A percentile compares a stretch with the other conserved stretches of the same genome.
Evolutionary conservation across 2,888 invertebrate species (phyloP).

Genomic region (Mechanitis messenoides): DNA sequence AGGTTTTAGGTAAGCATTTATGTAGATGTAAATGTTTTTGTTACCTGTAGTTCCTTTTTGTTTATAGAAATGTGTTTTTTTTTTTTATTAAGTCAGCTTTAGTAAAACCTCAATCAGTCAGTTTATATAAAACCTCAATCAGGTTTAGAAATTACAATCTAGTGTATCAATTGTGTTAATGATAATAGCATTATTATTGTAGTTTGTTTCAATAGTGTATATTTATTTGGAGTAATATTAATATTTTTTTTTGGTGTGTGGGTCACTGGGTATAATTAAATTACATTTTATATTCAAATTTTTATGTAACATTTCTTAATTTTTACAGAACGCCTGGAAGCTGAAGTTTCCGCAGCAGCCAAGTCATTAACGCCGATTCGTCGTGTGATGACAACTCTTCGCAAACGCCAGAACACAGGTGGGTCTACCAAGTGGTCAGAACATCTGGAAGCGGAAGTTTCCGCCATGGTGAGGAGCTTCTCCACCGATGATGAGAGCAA

Average conservation of each 20-base stretch:
- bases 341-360: slow-evolving; percentile 54
- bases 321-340: slow-evolving; percentile 57
- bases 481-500: slow-evolving; percentile 13
- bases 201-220: too few relatives aligned
- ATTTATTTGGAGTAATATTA: too few relatives aligned
- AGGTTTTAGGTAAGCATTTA: slow-evolving; percentile 51
- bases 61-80: too few relatives aligned
- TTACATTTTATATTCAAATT: not conserved
- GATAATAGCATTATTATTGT: too few relatives aligned
- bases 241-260: not conserved
- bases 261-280: too few relatives aligned
- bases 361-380: slow-evolving; percentile 50
- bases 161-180: too few relatives aligned
- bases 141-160: too few relatives aligned
- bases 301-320: slow-evolving; percentile 7
- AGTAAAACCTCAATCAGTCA: too few relatives aligned
- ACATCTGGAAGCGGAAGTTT: slow-evolving; percentile 25
- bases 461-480: slow-evolving; percentile 23
- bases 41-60: too few relatives aligned
- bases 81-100: too few relatives aligned
- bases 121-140: too few relatives aligned
- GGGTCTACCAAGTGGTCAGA: slow-evolving; percentile 30
- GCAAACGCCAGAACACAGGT: slow-evolving; percentile 62
- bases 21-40: not conserved
- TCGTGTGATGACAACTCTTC: slow-evolving; percentile 51